These are phyloP conservation scores for Pterostichus madidus DNA, from an alignment of 2,888 invertebrate species.

Conservation along the genomic window DNA sequence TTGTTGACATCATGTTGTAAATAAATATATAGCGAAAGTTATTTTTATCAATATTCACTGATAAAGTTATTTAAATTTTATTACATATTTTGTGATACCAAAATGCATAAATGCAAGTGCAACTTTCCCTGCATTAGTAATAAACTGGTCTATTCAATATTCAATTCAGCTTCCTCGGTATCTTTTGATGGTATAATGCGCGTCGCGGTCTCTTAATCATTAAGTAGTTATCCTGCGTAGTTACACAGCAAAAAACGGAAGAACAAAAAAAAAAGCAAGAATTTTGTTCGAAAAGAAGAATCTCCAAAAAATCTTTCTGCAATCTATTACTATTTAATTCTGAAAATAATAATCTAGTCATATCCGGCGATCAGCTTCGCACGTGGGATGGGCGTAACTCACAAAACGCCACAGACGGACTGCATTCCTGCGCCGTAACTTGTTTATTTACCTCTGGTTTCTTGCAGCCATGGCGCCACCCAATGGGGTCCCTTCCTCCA, in stretches of 20 bases:
- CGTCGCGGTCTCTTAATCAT: no score
- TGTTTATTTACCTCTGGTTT: conserved; percentile 11
- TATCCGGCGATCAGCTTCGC: neutral
- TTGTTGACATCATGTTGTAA: conserved; percentile 1
- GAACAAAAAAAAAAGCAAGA: no score
- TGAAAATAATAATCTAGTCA: neutral
- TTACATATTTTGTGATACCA: no score
- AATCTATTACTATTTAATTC: neutral
- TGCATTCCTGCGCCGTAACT: conserved; percentile 26
- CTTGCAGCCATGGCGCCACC: conserved; percentile 71
- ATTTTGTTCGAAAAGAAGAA: no score
- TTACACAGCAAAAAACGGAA: no score
- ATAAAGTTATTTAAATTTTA: no score
- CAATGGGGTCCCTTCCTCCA: conserved; percentile 71
- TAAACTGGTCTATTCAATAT: no score
- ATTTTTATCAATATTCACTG: neutral
- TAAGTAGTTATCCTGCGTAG: no score
- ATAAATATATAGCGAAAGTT: conserved; percentile 42
- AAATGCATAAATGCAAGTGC: no score
- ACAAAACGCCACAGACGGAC: conserved; percentile 28
- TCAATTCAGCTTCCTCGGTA: no score
- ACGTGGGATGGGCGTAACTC: conserved; percentile 59
- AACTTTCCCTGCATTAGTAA: no score
- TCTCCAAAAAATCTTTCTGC: neutral
- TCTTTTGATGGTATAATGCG: no score